Conservation (phyloP, 2,888 invertebrate genomes). For the Tromatobia lineatoria region DNA sequence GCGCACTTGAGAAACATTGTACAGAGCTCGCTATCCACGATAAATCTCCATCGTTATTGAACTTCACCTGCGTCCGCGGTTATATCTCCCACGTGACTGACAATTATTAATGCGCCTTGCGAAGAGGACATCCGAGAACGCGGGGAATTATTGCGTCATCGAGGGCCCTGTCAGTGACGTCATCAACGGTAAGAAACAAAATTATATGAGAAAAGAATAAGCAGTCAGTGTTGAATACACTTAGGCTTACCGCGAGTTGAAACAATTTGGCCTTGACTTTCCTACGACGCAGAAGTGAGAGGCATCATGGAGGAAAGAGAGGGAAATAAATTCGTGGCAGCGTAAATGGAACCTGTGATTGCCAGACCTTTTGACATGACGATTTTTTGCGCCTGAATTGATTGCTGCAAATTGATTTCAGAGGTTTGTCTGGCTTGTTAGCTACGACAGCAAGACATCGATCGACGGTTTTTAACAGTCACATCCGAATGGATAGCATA, state of each 20-base stretch:
- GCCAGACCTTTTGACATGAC: slow-evolving; percentile 10
- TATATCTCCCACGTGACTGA: slow-evolving; percentile 32
- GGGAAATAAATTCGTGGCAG: not conserved
- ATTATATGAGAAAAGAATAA: slow-evolving; percentile 7
- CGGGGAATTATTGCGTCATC: slow-evolving; percentile 50
- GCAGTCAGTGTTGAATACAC: slow-evolving; percentile 3
- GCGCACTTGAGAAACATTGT: slow-evolving; percentile 14
- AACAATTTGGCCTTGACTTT: slow-evolving; percentile 55
- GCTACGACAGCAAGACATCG: not conserved
- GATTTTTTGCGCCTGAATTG: slow-evolving; percentile 1
- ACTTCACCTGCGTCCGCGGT: slow-evolving; percentile 43
- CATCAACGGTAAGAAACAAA: slow-evolving; percentile 28
- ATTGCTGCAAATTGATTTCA: not conserved
- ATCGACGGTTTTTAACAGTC: not conserved
- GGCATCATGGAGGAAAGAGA: slow-evolving; percentile 10
- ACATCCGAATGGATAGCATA: not conserved
- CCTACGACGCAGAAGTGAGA: slow-evolving; percentile 19
- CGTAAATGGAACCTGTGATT: slow-evolving; percentile 19
- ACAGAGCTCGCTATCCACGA: slow-evolving; percentile 21
- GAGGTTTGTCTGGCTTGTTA: not conserved
- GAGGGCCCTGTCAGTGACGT: slow-evolving; percentile 38
- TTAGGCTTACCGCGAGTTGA: slow-evolving; percentile 12
- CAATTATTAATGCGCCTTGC: slow-evolving; percentile 57
- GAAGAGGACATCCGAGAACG: slow-evolving; percentile 35
- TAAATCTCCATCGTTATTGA: slow-evolving; percentile 51